Percentiles rank a stretch among this genome's conserved stretches.
phyloP scores from a whole-genome alignment of 2,888 invertebrate species.

The Cartodere bifasciata region DNA sequence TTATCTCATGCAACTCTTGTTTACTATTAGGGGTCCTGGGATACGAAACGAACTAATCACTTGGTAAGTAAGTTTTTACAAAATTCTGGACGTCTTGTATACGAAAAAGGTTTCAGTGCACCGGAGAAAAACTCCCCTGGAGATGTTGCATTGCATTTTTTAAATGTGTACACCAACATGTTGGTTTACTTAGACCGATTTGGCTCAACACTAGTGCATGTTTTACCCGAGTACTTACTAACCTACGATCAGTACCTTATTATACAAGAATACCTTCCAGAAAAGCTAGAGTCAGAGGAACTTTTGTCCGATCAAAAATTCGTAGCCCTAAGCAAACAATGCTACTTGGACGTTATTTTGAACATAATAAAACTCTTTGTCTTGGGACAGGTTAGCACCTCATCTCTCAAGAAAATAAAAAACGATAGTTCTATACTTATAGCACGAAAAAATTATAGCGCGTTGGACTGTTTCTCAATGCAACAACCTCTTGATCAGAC shows the following conservation, averaged over 20 bases:
- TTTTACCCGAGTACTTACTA: conserved; percentile 32
- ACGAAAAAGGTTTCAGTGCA: too few relatives aligned
- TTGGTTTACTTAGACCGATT: conserved; percentile 27
- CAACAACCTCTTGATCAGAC: conserved; percentile 2
- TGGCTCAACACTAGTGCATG: conserved; percentile 31
- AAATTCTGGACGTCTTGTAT: too few relatives aligned
- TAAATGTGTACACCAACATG: conserved; percentile 27
- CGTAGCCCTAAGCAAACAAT: conserved; percentile 29
- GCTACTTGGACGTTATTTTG: conserved; percentile 49
- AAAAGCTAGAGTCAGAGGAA: conserved; percentile 5
- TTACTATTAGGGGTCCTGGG: too few relatives aligned
- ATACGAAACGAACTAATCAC: too few relatives aligned
- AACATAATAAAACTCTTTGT: conserved; percentile 48
- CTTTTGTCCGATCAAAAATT: conserved; percentile 17
- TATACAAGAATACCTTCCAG: conserved; percentile 16
- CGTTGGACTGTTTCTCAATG: conserved; percentile 3
- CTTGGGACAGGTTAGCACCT: too few relatives aligned
- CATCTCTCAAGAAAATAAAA: too few relatives aligned
- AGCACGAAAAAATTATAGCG: too few relatives aligned
- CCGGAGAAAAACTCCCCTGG: background rate
- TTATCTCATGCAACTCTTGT: too few relatives aligned
- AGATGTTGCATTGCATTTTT: conserved; percentile 19
- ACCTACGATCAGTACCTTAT: conserved; percentile 31
- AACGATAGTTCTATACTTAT: too few relatives aligned
- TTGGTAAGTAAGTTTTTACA: too few relatives aligned